phyloP scores from a whole-genome alignment of 37 sponge, comb jelly and placozoan genomes.

The Diacarnus erythraeanus region DNA sequence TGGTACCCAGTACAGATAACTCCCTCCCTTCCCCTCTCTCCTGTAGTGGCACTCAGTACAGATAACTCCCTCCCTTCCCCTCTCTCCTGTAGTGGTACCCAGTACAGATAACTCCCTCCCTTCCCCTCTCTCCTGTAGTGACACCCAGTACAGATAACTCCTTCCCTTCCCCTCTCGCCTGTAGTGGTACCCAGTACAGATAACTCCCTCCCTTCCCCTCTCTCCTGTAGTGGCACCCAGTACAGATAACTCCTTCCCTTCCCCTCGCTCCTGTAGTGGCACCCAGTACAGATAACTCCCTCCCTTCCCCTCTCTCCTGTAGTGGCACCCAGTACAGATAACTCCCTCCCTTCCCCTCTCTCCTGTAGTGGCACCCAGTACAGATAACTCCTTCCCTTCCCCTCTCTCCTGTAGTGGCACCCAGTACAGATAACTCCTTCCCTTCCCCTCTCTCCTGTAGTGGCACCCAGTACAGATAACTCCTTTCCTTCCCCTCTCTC shows the following conservation, averaged over 20 bases:
- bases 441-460: conserved; percentile 7
- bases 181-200: conserved; percentile 96
- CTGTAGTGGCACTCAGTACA: conserved; percentile 93
- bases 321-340: conserved; percentile 98
- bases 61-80: too few species aligned
- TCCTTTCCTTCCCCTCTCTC: conserved; percentile 79
- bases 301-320: background rate
- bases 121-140: conserved; percentile 43
- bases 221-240: conserved; percentile 88
- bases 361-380: conserved; percentile 91
- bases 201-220: background rate
- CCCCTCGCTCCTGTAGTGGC: conserved; percentile 70
- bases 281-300: too few species aligned
- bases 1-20: conserved; percentile 98
- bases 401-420: conserved; percentile 76
- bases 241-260: too few species aligned
- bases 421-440: too few species aligned
- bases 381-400: too few species aligned
- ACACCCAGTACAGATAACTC: conserved; percentile 97
- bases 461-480: conserved; percentile 97
- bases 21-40: background rate
- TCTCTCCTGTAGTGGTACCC: conserved; percentile 86
- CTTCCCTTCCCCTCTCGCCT: background rate
- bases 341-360: background rate
- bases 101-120: too few species aligned